These are phyloP conservation scores for Fringilla coelebs DNA, from an alignment of 2,797 vertebrate species.

Conservation along the genomic window DNA sequence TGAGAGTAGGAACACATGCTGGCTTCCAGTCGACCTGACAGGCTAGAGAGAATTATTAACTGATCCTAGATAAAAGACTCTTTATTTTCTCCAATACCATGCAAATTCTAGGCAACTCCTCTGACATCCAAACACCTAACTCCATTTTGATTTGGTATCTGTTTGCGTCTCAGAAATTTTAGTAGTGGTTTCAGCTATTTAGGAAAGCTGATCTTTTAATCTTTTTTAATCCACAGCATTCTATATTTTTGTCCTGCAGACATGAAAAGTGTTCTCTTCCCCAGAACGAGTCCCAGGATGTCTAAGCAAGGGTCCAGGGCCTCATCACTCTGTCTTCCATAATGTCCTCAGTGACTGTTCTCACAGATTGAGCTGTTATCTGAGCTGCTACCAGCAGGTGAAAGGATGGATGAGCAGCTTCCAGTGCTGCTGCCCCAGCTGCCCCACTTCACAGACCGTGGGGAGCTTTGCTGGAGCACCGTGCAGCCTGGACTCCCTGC, in stretches of 20 bases:
- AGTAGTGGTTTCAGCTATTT: neutral
- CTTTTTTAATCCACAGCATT: neutral
- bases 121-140: neutral
- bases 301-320: neutral
- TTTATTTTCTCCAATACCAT: neutral
- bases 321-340: neutral
- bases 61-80: neutral
- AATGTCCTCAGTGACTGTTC: neutral
- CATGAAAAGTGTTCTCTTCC: neutral
- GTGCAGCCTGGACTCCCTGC: neutral
- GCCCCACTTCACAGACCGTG: neutral
- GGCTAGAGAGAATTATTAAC: neutral
- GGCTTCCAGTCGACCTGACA: neutral
- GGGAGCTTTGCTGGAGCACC: neutral
- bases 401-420: constrained; percentile 11
- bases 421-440: neutral
- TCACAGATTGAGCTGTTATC: neutral
- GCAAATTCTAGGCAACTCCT: neutral
- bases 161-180: neutral
- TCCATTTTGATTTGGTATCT: neutral
- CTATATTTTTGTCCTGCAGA: neutral
- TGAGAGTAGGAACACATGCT: neutral
- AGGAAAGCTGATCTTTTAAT: neutral
- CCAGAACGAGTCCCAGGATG: neutral
- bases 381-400: neutral